Evolutionary conservation across 2,888 invertebrate genomes (phyloP).

Genomic region (Junonia oenone): DNA sequence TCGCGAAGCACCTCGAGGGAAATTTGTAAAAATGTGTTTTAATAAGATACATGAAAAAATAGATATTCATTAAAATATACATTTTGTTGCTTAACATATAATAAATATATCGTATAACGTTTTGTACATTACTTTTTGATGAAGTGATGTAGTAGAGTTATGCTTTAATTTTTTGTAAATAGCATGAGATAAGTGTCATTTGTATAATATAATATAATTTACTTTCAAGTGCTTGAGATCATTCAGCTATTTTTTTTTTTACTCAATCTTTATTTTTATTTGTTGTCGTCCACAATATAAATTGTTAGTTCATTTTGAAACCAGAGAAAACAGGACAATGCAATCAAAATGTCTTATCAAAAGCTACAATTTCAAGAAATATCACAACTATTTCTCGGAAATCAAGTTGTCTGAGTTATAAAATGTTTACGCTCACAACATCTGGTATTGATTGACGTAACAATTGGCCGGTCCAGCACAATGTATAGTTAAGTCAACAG

Average conservation of each 20-base stretch:
- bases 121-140: background rate
- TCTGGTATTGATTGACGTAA: slow-evolving; percentile 15
- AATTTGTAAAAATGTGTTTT: slow-evolving; percentile 32
- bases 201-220: too few species aligned
- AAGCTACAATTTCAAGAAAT: background rate
- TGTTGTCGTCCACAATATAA: background rate
- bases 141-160: background rate
- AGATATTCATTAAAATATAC: background rate
- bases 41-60: background rate
- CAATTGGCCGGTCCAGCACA: background rate
- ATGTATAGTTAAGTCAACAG: background rate
- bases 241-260: too few species aligned
- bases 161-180: background rate
- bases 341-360: background rate
- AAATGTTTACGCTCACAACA: slow-evolving; percentile 17
- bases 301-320: background rate
- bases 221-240: too few species aligned
- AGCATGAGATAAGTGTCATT: too few species aligned
- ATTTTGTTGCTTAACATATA: background rate
- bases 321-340: background rate
- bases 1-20: slow-evolving; percentile 31
- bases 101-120: background rate
- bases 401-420: slow-evolving; percentile 6
- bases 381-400: slow-evolving; percentile 3
- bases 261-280: too few species aligned